phyloP scores from a whole-genome alignment of 2,888 invertebrate genomes.

The Brenthis daphne region DNA sequence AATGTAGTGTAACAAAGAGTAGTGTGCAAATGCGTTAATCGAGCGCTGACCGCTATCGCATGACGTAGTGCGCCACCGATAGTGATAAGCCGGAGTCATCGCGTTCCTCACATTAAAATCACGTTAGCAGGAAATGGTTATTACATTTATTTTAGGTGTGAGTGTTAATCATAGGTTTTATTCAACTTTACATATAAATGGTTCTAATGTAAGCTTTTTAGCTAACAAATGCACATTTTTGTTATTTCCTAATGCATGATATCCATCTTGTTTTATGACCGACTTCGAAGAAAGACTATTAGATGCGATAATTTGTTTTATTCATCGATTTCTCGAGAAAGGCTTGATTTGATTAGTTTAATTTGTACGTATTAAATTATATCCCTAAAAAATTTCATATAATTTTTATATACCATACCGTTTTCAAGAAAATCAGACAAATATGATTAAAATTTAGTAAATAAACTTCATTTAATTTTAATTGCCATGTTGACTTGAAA shows the following conservation, averaged over 20 bases:
- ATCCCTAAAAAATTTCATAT: too few species aligned
- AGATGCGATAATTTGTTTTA: too few species aligned
- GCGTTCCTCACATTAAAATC: slow-evolving; percentile 36
- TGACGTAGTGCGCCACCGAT: slow-evolving; percentile 39
- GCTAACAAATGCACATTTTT: background rate
- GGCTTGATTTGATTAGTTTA: too few species aligned
- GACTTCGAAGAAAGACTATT: too few species aligned
- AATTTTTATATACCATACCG: too few species aligned
- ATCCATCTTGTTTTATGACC: too few species aligned
- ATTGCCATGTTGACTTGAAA: too few species aligned
- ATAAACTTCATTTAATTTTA: too few species aligned
- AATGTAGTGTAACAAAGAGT: slow-evolving; percentile 7
- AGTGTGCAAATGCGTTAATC: slow-evolving; percentile 23
- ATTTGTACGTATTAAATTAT: too few species aligned
- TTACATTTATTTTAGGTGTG: slow-evolving; percentile 25
- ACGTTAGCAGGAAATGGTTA: slow-evolving; percentile 34
- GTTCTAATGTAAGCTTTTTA: slow-evolving; percentile 1
- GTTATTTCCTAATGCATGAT: background rate
- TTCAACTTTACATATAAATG: slow-evolving; percentile 11
- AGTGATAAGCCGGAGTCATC: slow-evolving; percentile 36
- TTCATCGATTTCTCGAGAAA: too few species aligned
- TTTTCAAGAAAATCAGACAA: too few species aligned
- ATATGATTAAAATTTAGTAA: too few species aligned
- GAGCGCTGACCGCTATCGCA: slow-evolving; percentile 44
- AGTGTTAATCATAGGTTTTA: slow-evolving; percentile 15